These are phyloP conservation scores for Andrena cerasifolii DNA, from an alignment of 1,140 invertebrate species.

Conservation along the genomic window DNA sequence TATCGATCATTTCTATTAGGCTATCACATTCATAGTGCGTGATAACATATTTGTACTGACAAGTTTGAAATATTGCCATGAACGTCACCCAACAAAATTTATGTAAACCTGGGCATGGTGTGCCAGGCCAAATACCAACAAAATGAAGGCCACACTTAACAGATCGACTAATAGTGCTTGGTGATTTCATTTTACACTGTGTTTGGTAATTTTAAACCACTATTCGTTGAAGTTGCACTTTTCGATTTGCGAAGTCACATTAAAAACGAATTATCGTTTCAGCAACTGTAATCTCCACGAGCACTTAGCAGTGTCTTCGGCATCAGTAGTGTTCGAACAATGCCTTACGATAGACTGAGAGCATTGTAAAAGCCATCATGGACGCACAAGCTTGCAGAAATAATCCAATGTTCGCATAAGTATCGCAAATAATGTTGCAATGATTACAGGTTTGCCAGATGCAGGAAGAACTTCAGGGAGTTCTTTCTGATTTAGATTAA, in stretches of 20 bases:
- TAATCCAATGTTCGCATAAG: background rate
- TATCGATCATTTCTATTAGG: slow-evolving; percentile 23
- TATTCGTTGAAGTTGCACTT: too few relatives aligned
- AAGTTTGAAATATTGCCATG: slow-evolving; percentile 11
- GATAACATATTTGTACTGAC: slow-evolving; percentile 43
- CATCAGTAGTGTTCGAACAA: background rate
- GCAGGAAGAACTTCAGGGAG: background rate
- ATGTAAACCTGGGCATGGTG: slow-evolving; percentile 8
- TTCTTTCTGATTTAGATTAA: slow-evolving; percentile 40
- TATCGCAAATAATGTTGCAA: slow-evolving; percentile 13
- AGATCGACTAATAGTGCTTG: slow-evolving; percentile 8
- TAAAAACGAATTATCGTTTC: background rate
- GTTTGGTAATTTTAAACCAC: too few relatives aligned
- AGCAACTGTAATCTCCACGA: background rate
- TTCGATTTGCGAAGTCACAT: background rate
- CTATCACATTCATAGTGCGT: background rate
- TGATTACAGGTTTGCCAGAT: background rate
- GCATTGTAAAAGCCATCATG: background rate
- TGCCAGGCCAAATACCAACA: slow-evolving; percentile 40
- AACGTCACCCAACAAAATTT: slow-evolving; percentile 4
- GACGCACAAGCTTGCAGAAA: background rate
- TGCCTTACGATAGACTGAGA: background rate
- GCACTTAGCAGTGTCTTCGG: too few relatives aligned
- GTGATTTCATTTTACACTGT: background rate
- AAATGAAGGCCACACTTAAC: slow-evolving; percentile 46